These are phyloP conservation scores for Semotilus atromaculatus DNA, from an alignment of 2,797 vertebrate species.

Conservation along the genomic window DNA sequence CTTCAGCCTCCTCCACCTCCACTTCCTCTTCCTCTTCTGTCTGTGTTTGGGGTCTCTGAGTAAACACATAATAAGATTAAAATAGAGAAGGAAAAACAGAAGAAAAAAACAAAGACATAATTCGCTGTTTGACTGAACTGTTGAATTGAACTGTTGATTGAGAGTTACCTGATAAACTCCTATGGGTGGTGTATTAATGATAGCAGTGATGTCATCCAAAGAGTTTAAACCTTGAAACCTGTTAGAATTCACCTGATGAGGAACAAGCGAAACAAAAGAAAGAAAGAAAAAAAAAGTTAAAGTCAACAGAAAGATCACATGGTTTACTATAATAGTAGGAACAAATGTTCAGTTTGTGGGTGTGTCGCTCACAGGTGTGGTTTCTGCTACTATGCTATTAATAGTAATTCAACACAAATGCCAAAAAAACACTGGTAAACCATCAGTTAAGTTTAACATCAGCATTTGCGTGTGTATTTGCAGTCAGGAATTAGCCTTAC, in stretches of 20 bases:
- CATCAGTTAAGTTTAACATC: not conserved
- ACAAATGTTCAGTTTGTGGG: conserved; percentile 4
- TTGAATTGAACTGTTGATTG: not conserved
- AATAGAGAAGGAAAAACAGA: conserved; percentile 52
- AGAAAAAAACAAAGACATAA: conserved; percentile 49
- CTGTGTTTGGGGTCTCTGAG: conserved; percentile 68
- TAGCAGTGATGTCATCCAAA: conserved; percentile 82
- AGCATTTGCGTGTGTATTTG: conserved; percentile 23
- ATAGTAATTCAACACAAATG: not conserved
- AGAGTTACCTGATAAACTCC: conserved; percentile 85
- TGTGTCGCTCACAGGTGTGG: conserved; percentile 13
- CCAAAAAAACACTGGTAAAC: not conserved
- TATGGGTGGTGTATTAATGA: conserved; percentile 86
- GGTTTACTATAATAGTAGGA: conserved; percentile 18
- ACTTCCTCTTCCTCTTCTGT: conserved; percentile 92
- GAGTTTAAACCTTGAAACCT: conserved; percentile 83
- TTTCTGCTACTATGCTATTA: conserved; percentile 3
- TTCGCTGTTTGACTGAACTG: conserved; percentile 44
- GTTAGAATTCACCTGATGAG: conserved; percentile 77
- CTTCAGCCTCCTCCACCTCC: conserved; percentile 91
- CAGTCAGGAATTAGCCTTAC: conserved; percentile 41
- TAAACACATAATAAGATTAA: conserved; percentile 55
- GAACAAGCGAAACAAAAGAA: conserved; percentile 66
- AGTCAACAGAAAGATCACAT: conserved; percentile 23
- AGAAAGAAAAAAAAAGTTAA: conserved; percentile 34